Base-by-base conservation (phyloP, 2,888 invertebrate genomes). In the Holacanthella duospinosa region DNA sequence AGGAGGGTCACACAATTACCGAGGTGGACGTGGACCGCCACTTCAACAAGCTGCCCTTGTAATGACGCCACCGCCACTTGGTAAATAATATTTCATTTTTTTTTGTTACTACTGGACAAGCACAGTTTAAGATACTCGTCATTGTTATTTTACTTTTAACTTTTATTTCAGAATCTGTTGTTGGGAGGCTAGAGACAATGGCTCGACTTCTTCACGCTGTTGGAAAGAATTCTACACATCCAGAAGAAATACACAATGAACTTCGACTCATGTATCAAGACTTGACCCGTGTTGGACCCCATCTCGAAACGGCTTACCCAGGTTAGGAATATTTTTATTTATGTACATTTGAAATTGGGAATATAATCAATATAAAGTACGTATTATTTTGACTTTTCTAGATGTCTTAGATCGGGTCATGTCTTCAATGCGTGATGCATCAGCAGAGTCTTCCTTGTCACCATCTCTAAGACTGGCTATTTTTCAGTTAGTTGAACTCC, bases 401-500 rank as follows among this genome's bases (percentile, higher is more conserved):
- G 68, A 68, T 48, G 68, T 71, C 2, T 59, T 72, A 27, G 72
- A 72, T 54, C 56, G 69, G 25, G 69, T 69, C 1, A 69, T 72
- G 68, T 64, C 66, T 29, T 68, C 68, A n/a, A 71, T 72, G 71
- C 54, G 72, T 56, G 72, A 72, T 62, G 72, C 71, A 12, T 67
- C 67, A 4, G 68, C 71, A n/a, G 68, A 68, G 43, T 68, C 72
- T n/a, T 67, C 66, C 57, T 64, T 71, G 48, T 68, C 69, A 9
- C 64, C 68, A 4, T 55, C 60, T 57, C 57, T 68, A 21, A 62
- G 68, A 21, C 61, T 72, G 3, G 72, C 72, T 12, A 71, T 94
- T 75, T 85, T 95, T 77, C 93, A 94, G 81, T 82, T 94, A 68
- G 91, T 95, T 74, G 94, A 95, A 80, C 81, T 94, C 76, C 83